Base-by-base conservation (phyloP, 2,113 vertebrate genomes). In the Grus americana region DNA sequence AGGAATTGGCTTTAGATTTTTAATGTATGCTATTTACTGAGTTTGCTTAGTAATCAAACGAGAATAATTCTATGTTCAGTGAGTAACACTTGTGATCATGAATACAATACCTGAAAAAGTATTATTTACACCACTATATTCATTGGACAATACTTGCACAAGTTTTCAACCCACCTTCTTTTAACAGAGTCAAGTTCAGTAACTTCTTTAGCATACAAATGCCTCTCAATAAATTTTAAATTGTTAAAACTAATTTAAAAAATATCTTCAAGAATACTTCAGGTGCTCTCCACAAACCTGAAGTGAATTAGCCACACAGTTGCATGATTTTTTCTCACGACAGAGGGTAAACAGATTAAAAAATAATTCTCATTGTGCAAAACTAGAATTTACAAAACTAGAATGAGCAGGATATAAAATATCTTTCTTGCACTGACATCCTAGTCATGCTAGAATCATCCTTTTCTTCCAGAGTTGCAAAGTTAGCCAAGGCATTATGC, bases 1-100 rank as follows among this genome's bases (percentile, higher is more conserved):
- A 97, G 96, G 97, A 98, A 99, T 98, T 98, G 98, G 98, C 98
- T 98, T 98, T 97, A 95, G 71, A 81, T 95, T 90, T 90, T 79
- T 81, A 92, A 97, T 86, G 63, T 67, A 75, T 88, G 93, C 71
- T 59, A 95, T 93, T 97, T 94, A 98, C 93, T 97, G 86, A 86
- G 95, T 95, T n/a, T 97, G 97, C 97, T 98, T 98, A 97, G 94
- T 97, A 98, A 94, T 76, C 84, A 90, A 96, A 80, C 4, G 65
- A 98, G 96, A 98, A 96, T 96, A 98, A 97, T 98, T 98, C 96
- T 80, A 94, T 83, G 73, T 92, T 95, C 93, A 95, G 97, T 98
- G 98, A 98, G 97, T 98, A 98, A 98, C 98, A 98, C 87, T 95
- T 96, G 97, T 97, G 26, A 82, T 34, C 30, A 29, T 10, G 92